Conservation (phyloP, 2,797 vertebrate species). For the Rhabdophis nuchalis region DNA sequence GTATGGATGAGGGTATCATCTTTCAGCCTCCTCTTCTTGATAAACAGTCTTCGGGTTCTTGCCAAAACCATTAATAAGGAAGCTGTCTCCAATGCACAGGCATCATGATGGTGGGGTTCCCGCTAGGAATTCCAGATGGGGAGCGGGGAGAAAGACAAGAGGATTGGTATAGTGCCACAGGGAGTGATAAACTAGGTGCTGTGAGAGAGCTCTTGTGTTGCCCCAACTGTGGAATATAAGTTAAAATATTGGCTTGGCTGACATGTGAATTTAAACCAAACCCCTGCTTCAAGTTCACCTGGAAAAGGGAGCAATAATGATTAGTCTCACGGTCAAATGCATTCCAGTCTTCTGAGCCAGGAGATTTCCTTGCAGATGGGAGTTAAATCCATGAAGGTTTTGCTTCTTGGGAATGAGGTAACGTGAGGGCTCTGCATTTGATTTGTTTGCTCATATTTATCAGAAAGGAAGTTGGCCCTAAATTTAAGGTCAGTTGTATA, state of each 20-base stretch:
- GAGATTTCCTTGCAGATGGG: background rate
- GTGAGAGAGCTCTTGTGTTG: background rate
- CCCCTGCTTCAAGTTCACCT: background rate
- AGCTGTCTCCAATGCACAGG: background rate
- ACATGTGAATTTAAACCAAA: background rate
- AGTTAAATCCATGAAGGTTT: background rate
- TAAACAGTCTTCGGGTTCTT: conserved; percentile 36
- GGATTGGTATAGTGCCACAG: background rate
- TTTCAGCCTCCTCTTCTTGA: conserved; percentile 32
- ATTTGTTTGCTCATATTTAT: background rate
- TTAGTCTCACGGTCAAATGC: background rate
- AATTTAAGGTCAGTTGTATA: background rate
- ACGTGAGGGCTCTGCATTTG: background rate
- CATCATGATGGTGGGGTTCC: conserved; percentile 15
- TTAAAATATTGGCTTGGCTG: background rate
- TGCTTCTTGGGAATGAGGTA: background rate
- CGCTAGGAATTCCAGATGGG: conserved; percentile 12
- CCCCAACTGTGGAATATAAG: background rate
- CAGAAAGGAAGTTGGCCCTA: background rate
- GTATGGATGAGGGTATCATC: conserved; percentile 19
- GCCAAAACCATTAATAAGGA: conserved; percentile 29
- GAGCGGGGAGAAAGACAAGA: no score
- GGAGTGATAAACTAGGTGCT: background rate
- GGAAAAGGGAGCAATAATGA: background rate
- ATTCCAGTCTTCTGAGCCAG: background rate